phyloP scores from a whole-genome alignment of 2,113 vertebrate species.

The Romanogobio albipinnatus region DNA sequence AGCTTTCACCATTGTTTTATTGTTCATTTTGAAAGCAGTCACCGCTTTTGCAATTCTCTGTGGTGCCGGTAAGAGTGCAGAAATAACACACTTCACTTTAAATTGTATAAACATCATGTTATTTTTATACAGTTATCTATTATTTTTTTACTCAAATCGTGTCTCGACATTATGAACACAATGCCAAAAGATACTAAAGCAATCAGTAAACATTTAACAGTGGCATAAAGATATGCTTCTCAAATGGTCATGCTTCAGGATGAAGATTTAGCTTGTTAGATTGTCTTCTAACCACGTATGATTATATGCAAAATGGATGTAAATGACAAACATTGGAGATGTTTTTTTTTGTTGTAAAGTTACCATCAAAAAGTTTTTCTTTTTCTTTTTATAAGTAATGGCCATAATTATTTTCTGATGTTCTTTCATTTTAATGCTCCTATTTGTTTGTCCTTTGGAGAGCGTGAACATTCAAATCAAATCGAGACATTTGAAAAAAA shows the following conservation, averaged over 20 bases:
- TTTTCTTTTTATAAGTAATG: neutral
- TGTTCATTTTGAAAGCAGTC: neutral
- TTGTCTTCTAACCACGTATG: neutral
- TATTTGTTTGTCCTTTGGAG: neutral
- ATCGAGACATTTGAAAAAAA: slow-evolving; percentile 2
- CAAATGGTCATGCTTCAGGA: neutral
- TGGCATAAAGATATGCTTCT: neutral
- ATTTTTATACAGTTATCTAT: neutral
- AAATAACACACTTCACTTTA: neutral
- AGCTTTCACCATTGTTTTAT: neutral
- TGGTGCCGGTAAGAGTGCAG: neutral
- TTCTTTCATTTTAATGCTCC: neutral
- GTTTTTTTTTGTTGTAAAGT: too few relatives aligned
- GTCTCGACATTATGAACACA: neutral
- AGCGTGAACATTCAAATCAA: neutral
- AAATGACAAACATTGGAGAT: neutral
- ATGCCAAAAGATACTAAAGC: neutral
- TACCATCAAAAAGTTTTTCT: neutral
- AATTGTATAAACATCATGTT: neutral
- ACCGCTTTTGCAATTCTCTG: neutral
- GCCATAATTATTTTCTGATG: neutral
- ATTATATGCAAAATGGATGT: neutral
- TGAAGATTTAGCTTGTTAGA: too few relatives aligned
- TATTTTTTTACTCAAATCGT: neutral
- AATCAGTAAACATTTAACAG: neutral